Percentiles rank a stretch among this genome's conserved stretches.
phyloP scores from a whole-genome alignment of 2,888 invertebrate genomes.

The Synanthedon andrenaeformis region DNA sequence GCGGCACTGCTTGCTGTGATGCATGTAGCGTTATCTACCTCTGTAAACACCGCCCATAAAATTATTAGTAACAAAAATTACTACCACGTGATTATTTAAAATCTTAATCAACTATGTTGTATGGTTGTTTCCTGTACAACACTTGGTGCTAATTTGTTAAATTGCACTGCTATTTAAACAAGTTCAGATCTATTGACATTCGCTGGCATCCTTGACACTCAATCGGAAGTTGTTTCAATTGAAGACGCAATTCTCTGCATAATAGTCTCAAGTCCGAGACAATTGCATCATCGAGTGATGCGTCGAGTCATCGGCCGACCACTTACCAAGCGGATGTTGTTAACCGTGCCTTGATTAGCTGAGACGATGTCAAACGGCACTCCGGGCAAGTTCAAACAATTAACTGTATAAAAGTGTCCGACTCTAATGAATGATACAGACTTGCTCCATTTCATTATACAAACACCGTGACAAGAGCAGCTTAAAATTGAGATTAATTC shows the following conservation, averaged over 20 bases:
- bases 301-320: constrained; percentile 61
- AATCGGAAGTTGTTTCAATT: constrained; percentile 59
- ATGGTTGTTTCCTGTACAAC: neutral
- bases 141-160: neutral
- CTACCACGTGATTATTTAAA: too few relatives aligned
- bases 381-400: constrained; percentile 66
- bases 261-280: constrained; percentile 33
- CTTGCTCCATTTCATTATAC: constrained; percentile 62
- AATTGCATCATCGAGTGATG: constrained; percentile 57
- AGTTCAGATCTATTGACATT: constrained; percentile 25
- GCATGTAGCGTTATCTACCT: too few relatives aligned
- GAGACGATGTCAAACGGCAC: constrained; percentile 63
- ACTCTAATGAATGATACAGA: constrained; percentile 66
- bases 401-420: constrained; percentile 68
- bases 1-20: too few relatives aligned
- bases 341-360: constrained; percentile 65
- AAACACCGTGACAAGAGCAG: constrained; percentile 63
- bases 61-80: too few relatives aligned
- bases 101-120: too few relatives aligned
- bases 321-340: constrained; percentile 63
- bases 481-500: constrained; percentile 67
- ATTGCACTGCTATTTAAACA: constrained; percentile 12
- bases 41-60: too few relatives aligned
- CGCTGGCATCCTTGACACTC: constrained; percentile 49
- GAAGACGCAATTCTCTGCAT: constrained; percentile 34